phyloP scores from a whole-genome alignment of 2,113 vertebrate species.

The Panthera uncia region DNA sequence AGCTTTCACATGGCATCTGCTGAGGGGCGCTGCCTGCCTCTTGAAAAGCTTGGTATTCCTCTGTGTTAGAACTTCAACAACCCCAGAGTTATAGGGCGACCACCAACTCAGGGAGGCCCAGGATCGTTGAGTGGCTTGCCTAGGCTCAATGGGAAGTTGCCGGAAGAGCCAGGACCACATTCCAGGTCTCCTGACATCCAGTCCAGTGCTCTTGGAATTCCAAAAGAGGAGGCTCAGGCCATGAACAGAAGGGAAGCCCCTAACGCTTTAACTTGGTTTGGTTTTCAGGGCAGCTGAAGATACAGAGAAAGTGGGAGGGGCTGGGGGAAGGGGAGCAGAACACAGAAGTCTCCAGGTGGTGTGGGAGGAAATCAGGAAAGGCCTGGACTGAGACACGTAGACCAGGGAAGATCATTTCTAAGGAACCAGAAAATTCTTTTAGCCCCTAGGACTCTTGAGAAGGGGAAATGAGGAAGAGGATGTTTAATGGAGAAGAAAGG shows the following conservation, averaged over 20 bases:
- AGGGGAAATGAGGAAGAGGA: not conserved
- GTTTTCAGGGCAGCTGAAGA: not conserved
- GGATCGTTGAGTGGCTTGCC: not conserved
- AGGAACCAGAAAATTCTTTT: not conserved
- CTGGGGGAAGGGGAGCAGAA: not conserved
- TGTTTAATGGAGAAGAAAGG: not conserved
- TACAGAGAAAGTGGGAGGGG: not conserved
- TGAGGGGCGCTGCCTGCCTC: not conserved
- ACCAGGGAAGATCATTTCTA: not conserved
- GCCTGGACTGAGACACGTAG: not conserved
- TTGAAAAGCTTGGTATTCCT: not conserved
- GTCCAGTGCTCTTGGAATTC: not conserved
- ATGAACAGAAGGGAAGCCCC: not conserved
- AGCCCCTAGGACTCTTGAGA: not conserved
- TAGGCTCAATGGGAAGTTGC: not conserved
- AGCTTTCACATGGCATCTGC: not conserved
- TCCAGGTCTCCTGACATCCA: not conserved
- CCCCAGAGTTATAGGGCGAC: not conserved
- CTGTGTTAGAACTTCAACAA: not conserved
- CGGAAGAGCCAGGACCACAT: not conserved
- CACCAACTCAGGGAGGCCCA: not conserved
- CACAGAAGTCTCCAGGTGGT: not conserved
- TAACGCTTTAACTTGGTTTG: not conserved
- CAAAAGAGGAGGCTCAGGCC: not conserved
- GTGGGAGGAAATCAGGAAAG: not conserved